These are phyloP conservation scores for Lutra lutra DNA, from an alignment of 2,797 vertebrate species.

Conservation along the genomic window DNA sequence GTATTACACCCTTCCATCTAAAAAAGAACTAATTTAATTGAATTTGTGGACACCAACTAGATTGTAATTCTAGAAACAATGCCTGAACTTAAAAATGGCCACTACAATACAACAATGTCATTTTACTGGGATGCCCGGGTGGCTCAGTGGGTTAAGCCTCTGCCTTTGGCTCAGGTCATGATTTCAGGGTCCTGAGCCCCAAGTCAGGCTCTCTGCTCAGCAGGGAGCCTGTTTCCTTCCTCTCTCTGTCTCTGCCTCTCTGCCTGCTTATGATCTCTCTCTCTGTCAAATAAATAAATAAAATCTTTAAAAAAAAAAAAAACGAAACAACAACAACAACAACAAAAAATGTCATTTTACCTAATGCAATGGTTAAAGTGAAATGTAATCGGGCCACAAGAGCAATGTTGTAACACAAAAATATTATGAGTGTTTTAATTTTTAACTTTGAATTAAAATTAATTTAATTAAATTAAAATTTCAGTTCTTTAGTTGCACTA, in stretches of 20 bases:
- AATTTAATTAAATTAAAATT: neutral
- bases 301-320: too few species aligned
- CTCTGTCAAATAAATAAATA: too few species aligned
- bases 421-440: neutral
- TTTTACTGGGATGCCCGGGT: too few species aligned
- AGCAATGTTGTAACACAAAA: neutral
- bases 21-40: neutral
- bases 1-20: neutral
- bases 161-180: too few species aligned
- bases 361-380: neutral
- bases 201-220: too few species aligned
- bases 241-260: too few species aligned
- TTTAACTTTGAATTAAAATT: neutral
- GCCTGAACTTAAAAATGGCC: neutral
- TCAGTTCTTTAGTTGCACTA: neutral
- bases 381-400: neutral
- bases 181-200: too few species aligned
- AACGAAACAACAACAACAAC: too few species aligned
- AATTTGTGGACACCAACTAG: neutral
- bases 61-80: neutral
- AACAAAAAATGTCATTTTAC: neutral
- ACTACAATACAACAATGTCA: neutral
- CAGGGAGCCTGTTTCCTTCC: too few species aligned
- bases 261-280: too few species aligned
- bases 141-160: too few species aligned